phyloP scores from a whole-genome alignment of 2,113 vertebrate species.

The Camelus bactrianus region DNA sequence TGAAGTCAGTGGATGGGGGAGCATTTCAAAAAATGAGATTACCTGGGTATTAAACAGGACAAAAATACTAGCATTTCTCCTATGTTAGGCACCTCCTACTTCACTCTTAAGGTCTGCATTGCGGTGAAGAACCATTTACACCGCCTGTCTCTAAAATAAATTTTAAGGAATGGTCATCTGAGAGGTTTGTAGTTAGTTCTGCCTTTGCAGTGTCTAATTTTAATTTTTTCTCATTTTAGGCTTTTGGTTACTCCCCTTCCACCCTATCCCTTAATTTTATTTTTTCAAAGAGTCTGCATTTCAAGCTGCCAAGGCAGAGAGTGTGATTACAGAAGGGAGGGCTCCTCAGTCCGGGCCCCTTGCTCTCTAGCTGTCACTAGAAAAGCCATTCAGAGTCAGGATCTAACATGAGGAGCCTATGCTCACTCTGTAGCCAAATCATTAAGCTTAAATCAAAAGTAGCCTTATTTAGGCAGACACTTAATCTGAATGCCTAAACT shows the following conservation, averaged over 20 bases:
- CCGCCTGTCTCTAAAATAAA: slow-evolving; percentile 62
- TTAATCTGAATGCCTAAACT: background rate
- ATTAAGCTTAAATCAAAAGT: slow-evolving; percentile 36
- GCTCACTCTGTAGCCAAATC: slow-evolving; percentile 35
- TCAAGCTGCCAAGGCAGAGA: slow-evolving; percentile 99
- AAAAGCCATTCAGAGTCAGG: slow-evolving; percentile 61
- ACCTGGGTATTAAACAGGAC: background rate
- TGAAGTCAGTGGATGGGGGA: background rate
- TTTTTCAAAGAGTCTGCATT: slow-evolving; percentile 98
- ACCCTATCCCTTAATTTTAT: slow-evolving; percentile 96
- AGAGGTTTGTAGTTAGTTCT: slow-evolving; percentile 49
- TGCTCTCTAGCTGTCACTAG: slow-evolving; percentile 22
- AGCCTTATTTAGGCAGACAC: background rate
- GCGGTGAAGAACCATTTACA: slow-evolving; percentile 31
- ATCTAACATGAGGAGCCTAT: slow-evolving; percentile 8
- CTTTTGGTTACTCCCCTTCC: slow-evolving; percentile 87
- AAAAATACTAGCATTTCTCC: slow-evolving; percentile 29
- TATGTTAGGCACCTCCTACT: slow-evolving; percentile 1
- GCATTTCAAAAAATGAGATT: slow-evolving; percentile 33
- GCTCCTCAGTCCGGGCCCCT: slow-evolving; percentile 98
- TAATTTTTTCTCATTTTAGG: slow-evolving; percentile 66
- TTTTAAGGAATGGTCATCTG: background rate
- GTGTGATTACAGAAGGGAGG: slow-evolving; percentile 98
- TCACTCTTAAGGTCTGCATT: slow-evolving; percentile 25
- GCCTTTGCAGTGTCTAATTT: slow-evolving; percentile 69